Evolutionary conservation across 2,113 vertebrate genomes (phyloP), one percentile per base, ranked within the genome.

Genomic region (Melanerpes aurifrons): DNA sequence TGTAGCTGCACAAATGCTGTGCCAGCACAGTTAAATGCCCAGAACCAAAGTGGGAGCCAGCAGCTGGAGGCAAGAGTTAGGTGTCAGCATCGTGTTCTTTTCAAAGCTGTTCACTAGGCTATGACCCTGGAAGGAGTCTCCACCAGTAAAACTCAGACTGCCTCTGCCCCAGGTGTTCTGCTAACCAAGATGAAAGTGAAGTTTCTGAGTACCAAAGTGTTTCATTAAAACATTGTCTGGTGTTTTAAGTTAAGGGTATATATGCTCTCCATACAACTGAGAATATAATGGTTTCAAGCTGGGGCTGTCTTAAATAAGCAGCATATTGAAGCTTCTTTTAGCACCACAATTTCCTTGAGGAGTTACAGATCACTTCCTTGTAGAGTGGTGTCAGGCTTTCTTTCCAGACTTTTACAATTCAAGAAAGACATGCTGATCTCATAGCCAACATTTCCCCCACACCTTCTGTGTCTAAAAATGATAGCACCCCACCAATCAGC

Each of bases 31-130:
- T 37, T 28, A 12, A 45, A 47, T 24, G 24, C 16, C 32, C 24
- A 3, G 28, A 66, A 37, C 32, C 21, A 28, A 28, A 43, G 71
- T 25, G 74, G 26, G 28, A 82, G n/a, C 10, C 35, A 56, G 28
- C 15, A 64, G 54, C 54, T 57, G 32, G 68, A 69, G n/a, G 24
- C 50, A 50, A 24, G 29, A 54, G 28, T 40, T 62, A 20, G 29
- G 6, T 26, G 10, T 56, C 31, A 32, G 24, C 16, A 66, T 28
- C 31, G 12, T 0, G 0, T 61, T 72, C 50, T 1, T 0, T 69
- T 90, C 45, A 66, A 62, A 80, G 56, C 50, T 76, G 18, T 61
- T 83, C 8, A 2, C 28, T 11, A 40, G 40, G 7, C 56, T 80
- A 2, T 83, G 35, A 43, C 35, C 18, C 20, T 66, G n/a, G 19